Evolutionary conservation across 1,140 invertebrate genomes (phyloP).

Genomic region (Trachelipus rathkii): DNA sequence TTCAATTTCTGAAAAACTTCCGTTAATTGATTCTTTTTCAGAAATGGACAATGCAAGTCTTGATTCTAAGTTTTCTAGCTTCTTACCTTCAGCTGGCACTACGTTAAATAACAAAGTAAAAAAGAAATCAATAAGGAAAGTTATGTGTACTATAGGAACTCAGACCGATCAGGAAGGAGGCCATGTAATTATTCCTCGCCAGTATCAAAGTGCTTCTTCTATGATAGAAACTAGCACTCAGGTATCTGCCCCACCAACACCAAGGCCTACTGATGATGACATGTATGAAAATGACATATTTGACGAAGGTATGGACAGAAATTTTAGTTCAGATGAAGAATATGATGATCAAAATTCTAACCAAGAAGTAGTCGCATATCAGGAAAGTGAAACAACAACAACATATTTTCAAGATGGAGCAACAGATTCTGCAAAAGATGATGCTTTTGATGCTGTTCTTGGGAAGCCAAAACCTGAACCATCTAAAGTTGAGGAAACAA

Average conservation of each 20-base stretch:
- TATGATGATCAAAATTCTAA: slow-evolving; percentile 23
- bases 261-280: slow-evolving; percentile 40
- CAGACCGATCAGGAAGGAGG: slow-evolving; percentile 43
- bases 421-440: slow-evolving; percentile 42
- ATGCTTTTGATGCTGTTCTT: slow-evolving; percentile 44
- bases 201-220: slow-evolving; percentile 31
- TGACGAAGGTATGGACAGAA: slow-evolving; percentile 45
- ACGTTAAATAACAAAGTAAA: slow-evolving; percentile 30
- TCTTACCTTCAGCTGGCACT: neutral
- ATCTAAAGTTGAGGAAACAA: neutral
- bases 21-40: slow-evolving; percentile 29
- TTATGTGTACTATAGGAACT: slow-evolving; percentile 42
- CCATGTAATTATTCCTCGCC: slow-evolving; percentile 41
- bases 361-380: neutral
- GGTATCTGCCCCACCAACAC: slow-evolving; percentile 38
- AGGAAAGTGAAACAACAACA: slow-evolving; percentile 10
- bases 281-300: slow-evolving; percentile 44
- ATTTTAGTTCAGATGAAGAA: slow-evolving; percentile 44
- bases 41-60: slow-evolving; percentile 33
- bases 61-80: slow-evolving; percentile 7
- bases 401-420: slow-evolving; percentile 23
- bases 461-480: slow-evolving; percentile 16
- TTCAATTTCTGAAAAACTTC: slow-evolving; percentile 33
- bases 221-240: slow-evolving; percentile 31
- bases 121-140: slow-evolving; percentile 24